Percentiles rank a stretch among this genome's conserved stretches.
These are phyloP conservation scores for Zygogramma bicolorata DNA, from an alignment of 2,888 invertebrate species.

Conservation along the genomic window DNA sequence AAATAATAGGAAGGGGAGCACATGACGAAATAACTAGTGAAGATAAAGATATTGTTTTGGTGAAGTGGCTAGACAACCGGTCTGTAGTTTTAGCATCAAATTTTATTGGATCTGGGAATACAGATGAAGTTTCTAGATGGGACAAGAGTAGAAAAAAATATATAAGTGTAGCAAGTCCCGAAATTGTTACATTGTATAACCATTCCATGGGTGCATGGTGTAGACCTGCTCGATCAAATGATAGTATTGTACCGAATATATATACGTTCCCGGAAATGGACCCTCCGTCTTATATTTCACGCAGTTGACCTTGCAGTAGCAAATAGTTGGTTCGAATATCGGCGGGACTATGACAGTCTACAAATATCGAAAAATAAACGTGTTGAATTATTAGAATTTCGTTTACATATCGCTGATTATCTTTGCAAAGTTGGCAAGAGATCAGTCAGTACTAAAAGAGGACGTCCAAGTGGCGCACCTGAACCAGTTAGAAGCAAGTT, in stretches of 20 bases:
- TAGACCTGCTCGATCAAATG: background rate
- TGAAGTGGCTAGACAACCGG: conserved; percentile 17
- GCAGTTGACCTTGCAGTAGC: background rate
- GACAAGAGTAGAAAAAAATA: conserved; percentile 18
- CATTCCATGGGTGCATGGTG: background rate
- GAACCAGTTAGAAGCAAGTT: background rate
- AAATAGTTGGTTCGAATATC: conserved; percentile 8
- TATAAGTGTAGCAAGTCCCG: conserved; percentile 4
- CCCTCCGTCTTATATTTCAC: background rate
- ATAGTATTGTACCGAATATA: background rate
- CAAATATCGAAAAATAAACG: background rate
- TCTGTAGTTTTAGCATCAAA: conserved; percentile 26
- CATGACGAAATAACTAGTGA: background rate
- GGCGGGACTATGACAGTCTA: background rate
- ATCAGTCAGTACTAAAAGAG: background rate
- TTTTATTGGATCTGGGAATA: conserved; percentile 23
- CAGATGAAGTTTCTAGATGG: conserved; percentile 22
- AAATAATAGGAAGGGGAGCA: background rate
- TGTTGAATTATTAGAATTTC: background rate
- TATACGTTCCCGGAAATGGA: conserved; percentile 11
- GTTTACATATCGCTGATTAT: background rate
- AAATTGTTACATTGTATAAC: conserved; percentile 13
- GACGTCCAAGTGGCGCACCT: background rate
- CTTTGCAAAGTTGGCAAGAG: background rate
- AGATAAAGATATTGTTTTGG: background rate